Conservation (phyloP, 35 echinoderm and acorn worm genomes). For the Antedon bifida region DNA sequence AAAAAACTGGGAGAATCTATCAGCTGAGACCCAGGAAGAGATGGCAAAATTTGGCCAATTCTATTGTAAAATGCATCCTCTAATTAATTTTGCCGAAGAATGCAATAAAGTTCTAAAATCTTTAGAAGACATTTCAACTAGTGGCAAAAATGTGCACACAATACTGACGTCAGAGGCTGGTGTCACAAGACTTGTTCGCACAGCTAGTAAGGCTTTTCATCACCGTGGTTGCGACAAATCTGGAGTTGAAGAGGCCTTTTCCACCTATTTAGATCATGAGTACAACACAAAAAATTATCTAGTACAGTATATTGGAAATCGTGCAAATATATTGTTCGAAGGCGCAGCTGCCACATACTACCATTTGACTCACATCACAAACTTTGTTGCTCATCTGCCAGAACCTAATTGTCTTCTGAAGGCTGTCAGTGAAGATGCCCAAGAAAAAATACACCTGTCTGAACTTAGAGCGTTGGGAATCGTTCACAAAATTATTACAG, state of each 20-base stretch:
- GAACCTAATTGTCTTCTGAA: constrained; percentile 20
- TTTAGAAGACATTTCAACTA: constrained; percentile 12
- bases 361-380: constrained; percentile 9
- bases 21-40: background rate
- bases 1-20: background rate
- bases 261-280: background rate
- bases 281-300: background rate
- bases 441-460: constrained; percentile 4
- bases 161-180: background rate
- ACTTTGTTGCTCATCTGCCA: constrained; percentile 2
- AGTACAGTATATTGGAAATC: constrained; percentile 11
- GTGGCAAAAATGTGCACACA: background rate
- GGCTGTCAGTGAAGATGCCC: constrained; percentile 20
- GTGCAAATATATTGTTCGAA: constrained; percentile 48
- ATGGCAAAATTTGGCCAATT: constrained; percentile 1
- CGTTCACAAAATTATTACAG: background rate
- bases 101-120: constrained; percentile 20
- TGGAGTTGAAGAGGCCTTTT: background rate
- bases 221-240: constrained; percentile 24
- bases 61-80: constrained; percentile 23
- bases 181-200: background rate
- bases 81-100: constrained; percentile 27
- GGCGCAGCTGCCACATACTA: constrained; percentile 26
- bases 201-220: constrained; percentile 29
- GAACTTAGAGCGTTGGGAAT: constrained; percentile 25